Evolutionary conservation across 2,113 vertebrate species (phyloP).

Genomic region (Nibea coibor): DNA sequence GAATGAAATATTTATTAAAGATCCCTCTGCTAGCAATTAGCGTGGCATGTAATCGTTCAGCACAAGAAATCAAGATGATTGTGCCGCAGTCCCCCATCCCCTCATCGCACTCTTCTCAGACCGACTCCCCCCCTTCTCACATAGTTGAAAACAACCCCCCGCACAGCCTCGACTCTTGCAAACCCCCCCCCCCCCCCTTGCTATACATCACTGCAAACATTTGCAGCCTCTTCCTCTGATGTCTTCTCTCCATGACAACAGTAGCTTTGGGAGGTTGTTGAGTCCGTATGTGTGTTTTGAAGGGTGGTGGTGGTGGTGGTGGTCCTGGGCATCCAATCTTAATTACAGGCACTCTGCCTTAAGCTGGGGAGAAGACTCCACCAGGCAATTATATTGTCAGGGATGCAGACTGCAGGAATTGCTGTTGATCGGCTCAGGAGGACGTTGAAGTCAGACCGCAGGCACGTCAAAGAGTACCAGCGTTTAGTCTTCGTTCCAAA

Average conservation of each 20-base stretch:
- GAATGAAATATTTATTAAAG: constrained; percentile 90
- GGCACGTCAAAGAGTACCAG: constrained; percentile 54
- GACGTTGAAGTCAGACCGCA: constrained; percentile 62
- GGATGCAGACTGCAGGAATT: constrained; percentile 57
- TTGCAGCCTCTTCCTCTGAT: constrained; percentile 58
- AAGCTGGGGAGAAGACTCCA: constrained; percentile 61
- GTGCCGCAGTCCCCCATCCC: constrained; percentile 76
- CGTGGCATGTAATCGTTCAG: constrained; percentile 85
- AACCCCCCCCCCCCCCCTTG: constrained; percentile 1
- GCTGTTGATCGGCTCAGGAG: constrained; percentile 65
- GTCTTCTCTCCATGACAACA: constrained; percentile 79
- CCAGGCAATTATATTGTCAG: constrained; percentile 68
- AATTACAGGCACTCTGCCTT: constrained; percentile 75
- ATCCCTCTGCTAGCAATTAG: constrained; percentile 90
- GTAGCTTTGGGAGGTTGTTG: constrained; percentile 68
- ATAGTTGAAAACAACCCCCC: constrained; percentile 61
- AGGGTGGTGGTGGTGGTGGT: constrained; percentile 38
- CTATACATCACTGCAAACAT: constrained; percentile 57
- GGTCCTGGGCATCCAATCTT: constrained; percentile 80
- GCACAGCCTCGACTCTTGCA: constrained; percentile 33
- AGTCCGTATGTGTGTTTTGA: constrained; percentile 38
- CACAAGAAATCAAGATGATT: constrained; percentile 85
- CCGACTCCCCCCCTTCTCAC: background rate
- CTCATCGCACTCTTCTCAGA: constrained; percentile 56
- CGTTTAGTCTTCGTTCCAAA: constrained; percentile 62